phyloP scores from a whole-genome alignment of 2,797 vertebrate species.

The Hippocampus kuda region DNA sequence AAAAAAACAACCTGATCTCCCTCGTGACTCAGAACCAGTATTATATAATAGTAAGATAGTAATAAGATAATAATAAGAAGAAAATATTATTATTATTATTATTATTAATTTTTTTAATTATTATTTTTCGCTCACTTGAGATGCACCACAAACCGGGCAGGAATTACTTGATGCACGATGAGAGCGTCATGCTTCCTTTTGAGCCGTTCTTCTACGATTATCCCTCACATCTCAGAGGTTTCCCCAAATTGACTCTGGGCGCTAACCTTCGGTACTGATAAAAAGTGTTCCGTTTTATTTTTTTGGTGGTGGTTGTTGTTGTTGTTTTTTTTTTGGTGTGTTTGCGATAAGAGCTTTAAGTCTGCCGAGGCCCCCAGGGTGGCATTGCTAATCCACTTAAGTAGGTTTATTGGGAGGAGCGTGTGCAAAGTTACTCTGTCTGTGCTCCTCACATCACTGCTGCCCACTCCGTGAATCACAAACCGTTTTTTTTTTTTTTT shows the following conservation, averaged over 20 bases:
- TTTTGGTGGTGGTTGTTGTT: constrained; percentile 18
- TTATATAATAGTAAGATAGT: too few species aligned
- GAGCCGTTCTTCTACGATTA: constrained; percentile 16
- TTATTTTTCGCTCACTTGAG: constrained; percentile 1
- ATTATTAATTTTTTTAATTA: not conserved
- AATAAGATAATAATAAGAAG: too few species aligned
- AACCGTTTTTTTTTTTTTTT: constrained; percentile 31
- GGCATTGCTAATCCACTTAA: constrained; percentile 64
- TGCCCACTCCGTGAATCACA: constrained; percentile 53
- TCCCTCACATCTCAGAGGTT: constrained; percentile 29
- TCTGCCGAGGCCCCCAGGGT: constrained; percentile 45
- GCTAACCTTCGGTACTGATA: constrained; percentile 29
- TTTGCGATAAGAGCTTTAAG: constrained; percentile 59
- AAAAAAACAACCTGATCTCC: constrained; percentile 38
- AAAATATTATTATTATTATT: constrained; percentile 26
- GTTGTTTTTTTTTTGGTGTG: constrained; percentile 39
- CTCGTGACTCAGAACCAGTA: constrained; percentile 15
- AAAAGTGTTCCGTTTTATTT: constrained; percentile 56
- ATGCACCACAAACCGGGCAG: constrained; percentile 10
- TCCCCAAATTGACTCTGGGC: constrained; percentile 22
- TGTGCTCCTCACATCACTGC: constrained; percentile 55
- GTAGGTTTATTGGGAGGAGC: constrained; percentile 55
- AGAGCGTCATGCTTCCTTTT: constrained; percentile 15
- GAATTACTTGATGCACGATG: constrained; percentile 13
- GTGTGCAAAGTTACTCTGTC: constrained; percentile 54